A percentile compares a stretch with the other conserved stretches of the same genome.
Evolutionary conservation across 2,113 vertebrate genomes (phyloP).

Genomic region (Mystacornis crossleyi): DNA sequence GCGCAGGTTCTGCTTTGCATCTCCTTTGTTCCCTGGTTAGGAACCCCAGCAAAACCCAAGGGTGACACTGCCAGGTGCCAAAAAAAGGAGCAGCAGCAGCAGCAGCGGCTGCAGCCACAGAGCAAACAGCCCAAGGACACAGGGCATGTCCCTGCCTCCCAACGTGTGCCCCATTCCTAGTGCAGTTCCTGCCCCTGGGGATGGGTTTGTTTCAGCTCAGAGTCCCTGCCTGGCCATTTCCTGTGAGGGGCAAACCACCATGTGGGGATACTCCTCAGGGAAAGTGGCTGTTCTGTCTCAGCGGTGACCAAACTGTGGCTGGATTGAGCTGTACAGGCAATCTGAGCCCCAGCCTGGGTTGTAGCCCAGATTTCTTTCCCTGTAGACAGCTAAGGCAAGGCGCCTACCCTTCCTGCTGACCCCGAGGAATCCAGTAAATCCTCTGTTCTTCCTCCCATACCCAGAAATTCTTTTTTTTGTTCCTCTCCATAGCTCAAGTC

Average conservation of each 20-base stretch:
- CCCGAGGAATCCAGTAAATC: neutral
- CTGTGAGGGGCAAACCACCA: neutral
- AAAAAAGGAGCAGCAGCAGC: neutral
- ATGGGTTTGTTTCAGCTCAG: neutral
- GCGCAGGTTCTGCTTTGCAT: neutral
- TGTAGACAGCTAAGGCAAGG: neutral
- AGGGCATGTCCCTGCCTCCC: neutral
- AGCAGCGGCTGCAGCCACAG: neutral
- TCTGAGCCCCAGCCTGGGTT: neutral
- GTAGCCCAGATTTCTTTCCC: neutral
- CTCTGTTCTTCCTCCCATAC: neutral
- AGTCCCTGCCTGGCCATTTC: neutral
- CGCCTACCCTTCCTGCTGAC: neutral
- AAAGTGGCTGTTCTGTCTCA: neutral
- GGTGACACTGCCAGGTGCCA: neutral
- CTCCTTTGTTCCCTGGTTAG: neutral
- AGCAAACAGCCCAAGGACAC: neutral
- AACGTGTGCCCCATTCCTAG: neutral
- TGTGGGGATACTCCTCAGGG: neutral
- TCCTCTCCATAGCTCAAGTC: neutral
- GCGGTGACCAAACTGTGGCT: neutral
- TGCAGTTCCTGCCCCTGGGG: neutral
- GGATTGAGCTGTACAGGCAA: neutral
- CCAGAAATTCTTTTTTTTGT: neutral
- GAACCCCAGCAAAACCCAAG: neutral